Percentiles rank a stretch among this genome's conserved stretches.
These are phyloP conservation scores for Myripristis jacobus DNA, from an alignment of 2,797 vertebrate species.

Conservation along the genomic window DNA sequence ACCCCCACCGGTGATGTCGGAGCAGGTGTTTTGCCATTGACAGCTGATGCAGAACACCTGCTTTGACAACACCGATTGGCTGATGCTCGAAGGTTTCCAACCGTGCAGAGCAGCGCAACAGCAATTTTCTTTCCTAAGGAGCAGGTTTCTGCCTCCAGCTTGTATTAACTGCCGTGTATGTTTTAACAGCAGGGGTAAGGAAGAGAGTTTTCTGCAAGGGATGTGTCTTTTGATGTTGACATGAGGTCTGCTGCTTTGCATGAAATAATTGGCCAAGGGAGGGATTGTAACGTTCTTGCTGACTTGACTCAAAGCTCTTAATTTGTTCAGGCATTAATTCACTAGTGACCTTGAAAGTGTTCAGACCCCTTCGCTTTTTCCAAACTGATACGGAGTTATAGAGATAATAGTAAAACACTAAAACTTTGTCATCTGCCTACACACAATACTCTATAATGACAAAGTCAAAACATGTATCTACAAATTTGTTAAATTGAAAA, in stretches of 20 bases:
- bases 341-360: no score
- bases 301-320: neutral
- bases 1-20: no score
- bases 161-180: constrained; percentile 59
- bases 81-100: no score
- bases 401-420: no score
- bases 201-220: constrained; percentile 23
- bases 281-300: constrained; percentile 9
- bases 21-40: no score
- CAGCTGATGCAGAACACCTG: no score
- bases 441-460: neutral
- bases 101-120: no score
- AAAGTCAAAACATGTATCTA: neutral
- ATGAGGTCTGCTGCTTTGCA: constrained; percentile 52
- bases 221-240: constrained; percentile 25
- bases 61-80: no score
- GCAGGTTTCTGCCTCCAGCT: constrained; percentile 49
- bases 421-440: no score
- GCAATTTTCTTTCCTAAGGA: constrained; percentile 6
- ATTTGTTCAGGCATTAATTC: constrained; percentile 2
- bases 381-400: no score
- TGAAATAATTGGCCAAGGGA: constrained; percentile 47
- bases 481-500: no score
- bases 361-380: no score
- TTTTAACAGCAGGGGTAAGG: constrained; percentile 49